A percentile compares a stretch with the other conserved stretches of the same genome.
phyloP scores from a whole-genome alignment of 2,113 vertebrate species.

The Noturus placidus region DNA sequence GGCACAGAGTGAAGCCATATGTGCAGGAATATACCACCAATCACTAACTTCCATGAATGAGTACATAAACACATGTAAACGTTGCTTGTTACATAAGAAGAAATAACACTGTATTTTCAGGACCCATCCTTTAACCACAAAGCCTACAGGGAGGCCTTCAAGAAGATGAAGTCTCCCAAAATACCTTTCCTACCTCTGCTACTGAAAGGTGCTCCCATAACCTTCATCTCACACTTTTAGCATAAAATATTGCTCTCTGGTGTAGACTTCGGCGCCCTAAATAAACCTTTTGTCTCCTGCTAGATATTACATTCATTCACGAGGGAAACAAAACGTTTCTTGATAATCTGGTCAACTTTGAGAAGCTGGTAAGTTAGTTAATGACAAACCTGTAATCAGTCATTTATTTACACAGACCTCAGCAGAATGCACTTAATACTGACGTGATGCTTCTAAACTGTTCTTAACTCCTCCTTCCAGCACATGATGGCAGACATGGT shows the following conservation, averaged over 20 bases:
- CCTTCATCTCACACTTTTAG: background rate
- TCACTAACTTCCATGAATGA: slow-evolving; percentile 5
- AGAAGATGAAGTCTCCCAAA: slow-evolving; percentile 97
- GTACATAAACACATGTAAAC: background rate
- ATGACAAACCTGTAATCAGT: background rate
- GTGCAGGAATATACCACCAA: background rate
- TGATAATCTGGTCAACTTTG: slow-evolving; percentile 96
- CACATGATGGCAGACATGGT: slow-evolving; percentile 97
- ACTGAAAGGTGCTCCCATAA: slow-evolving; percentile 85
- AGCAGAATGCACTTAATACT: background rate
- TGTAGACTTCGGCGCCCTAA: background rate
- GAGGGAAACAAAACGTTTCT: slow-evolving; percentile 98
- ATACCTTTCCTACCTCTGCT: slow-evolving; percentile 97
- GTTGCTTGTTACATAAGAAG: background rate
- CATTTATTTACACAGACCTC: background rate
- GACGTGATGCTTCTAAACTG: background rate
- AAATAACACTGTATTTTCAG: slow-evolving; percentile 71
- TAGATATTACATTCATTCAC: slow-evolving; percentile 96
- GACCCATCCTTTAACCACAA: slow-evolving; percentile 98
- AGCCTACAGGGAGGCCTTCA: slow-evolving; percentile 96
- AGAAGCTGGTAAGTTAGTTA: slow-evolving; percentile 91
- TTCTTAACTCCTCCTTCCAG: slow-evolving; percentile 52
- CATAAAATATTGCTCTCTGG: too few relatives aligned
- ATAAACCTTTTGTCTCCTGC: slow-evolving; percentile 41
- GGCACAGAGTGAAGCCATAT: slow-evolving; percentile 31